A percentile compares a stretch with the other conserved stretches of the same genome.
phyloP scores from a whole-genome alignment of 2,797 vertebrate species.

The Micrastur ruficollis region DNA sequence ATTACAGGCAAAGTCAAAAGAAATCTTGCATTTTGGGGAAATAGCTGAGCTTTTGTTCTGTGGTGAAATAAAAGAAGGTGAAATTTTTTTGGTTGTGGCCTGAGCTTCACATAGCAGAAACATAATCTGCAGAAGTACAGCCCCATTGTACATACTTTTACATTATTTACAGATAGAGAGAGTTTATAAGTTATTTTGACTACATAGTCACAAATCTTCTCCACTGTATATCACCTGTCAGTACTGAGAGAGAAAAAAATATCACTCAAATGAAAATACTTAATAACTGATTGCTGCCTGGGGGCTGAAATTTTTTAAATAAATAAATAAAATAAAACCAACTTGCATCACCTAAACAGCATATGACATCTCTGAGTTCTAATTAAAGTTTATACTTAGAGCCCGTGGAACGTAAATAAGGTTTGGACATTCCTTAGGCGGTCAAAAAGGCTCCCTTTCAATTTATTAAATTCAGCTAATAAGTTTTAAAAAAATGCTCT shows the following conservation, averaged over 20 bases:
- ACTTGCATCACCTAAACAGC: constrained; percentile 26
- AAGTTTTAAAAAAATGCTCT: background rate
- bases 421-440: background rate
- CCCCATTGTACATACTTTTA: background rate
- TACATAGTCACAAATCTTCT: background rate
- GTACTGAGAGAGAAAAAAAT: background rate
- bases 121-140: background rate
- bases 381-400: constrained; percentile 54
- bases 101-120: background rate
- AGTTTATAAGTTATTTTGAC: background rate
- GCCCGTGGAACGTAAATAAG: background rate
- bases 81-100: background rate
- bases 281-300: background rate
- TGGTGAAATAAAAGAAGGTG: background rate
- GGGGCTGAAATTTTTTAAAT: background rate
- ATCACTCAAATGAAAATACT: background rate
- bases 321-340: background rate
- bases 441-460: background rate
- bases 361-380: constrained; percentile 44
- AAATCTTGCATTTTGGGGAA: background rate
- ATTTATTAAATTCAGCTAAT: constrained; percentile 56
- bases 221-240: background rate
- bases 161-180: background rate
- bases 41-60: background rate
- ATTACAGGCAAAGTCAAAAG: background rate